These are phyloP conservation scores for Campopleginae sp. DNA, from an alignment of 2,888 invertebrate species.

Conservation along the genomic window DNA sequence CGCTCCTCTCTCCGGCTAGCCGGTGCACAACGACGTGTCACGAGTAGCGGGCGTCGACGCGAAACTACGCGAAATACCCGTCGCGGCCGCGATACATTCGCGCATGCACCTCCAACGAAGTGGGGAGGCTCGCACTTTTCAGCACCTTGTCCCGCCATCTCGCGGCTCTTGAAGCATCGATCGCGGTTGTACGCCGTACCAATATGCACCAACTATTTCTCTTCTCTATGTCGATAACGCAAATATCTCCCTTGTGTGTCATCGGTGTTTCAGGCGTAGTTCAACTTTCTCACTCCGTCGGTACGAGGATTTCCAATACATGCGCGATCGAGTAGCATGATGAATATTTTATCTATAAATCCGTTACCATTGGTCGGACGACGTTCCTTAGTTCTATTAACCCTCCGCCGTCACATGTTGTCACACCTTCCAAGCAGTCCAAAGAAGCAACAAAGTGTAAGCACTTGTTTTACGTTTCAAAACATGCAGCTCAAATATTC, in stretches of 20 bases:
- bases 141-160: slow-evolving; percentile 43
- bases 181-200: slow-evolving; percentile 6
- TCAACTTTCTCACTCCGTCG: no score
- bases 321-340: not conserved
- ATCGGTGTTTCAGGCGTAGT: not conserved
- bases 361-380: not conserved
- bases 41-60: slow-evolving; percentile 69
- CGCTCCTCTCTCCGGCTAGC: slow-evolving; percentile 33
- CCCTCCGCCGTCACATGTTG: not conserved
- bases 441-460: not conserved
- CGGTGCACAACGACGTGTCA: slow-evolving; percentile 67
- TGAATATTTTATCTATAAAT: not conserved
- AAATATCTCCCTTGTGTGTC: not conserved
- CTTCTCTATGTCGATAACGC: not conserved
- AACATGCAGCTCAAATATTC: not conserved
- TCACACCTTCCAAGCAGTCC: not conserved
- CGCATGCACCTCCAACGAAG: slow-evolving; percentile 47
- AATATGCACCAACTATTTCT: slow-evolving; percentile 14
- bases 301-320: not conserved
- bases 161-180: slow-evolving; percentile 16
- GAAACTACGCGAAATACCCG: slow-evolving; percentile 58
- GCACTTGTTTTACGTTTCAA: no score
- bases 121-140: not conserved
- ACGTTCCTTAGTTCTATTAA: not conserved
- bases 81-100: slow-evolving; percentile 16